These are phyloP conservation scores for Brachionus sp. DNA, from an alignment of 1,140 invertebrate genomes.

Conservation along the genomic window DNA sequence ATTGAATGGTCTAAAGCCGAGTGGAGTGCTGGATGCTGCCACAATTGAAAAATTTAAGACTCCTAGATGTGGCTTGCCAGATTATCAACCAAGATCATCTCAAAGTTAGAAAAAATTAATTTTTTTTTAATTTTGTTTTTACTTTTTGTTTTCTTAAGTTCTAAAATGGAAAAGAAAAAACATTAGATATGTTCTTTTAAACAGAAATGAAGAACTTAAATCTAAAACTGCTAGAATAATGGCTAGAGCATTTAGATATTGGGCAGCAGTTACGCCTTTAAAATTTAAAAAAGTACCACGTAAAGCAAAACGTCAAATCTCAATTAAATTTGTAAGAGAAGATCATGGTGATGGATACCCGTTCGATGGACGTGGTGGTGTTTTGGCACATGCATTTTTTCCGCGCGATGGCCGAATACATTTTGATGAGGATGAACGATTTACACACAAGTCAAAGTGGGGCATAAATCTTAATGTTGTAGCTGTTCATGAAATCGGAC, in stretches of 20 bases:
- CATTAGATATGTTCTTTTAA: neutral
- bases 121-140: neutral
- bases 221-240: neutral
- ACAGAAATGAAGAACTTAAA: neutral
- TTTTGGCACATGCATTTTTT: slow-evolving; percentile 59
- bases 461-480: slow-evolving; percentile 48
- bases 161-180: neutral
- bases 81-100: neutral
- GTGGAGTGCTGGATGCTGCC: neutral
- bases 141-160: neutral
- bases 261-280: neutral
- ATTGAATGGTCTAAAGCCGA: neutral
- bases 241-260: neutral
- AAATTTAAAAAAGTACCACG: neutral
- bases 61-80: neutral
- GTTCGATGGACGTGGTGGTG: slow-evolving; percentile 52
- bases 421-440: slow-evolving; percentile 56
- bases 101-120: neutral
- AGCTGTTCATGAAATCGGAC: slow-evolving; percentile 61
- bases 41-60: neutral
- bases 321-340: neutral
- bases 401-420: slow-evolving; percentile 53
- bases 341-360: slow-evolving; percentile 31
- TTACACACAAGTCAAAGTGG: slow-evolving; percentile 44
- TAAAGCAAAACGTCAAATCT: neutral